Conservation (phyloP, 2,888 invertebrate genomes). For the Lochmaea crataegi region DNA sequence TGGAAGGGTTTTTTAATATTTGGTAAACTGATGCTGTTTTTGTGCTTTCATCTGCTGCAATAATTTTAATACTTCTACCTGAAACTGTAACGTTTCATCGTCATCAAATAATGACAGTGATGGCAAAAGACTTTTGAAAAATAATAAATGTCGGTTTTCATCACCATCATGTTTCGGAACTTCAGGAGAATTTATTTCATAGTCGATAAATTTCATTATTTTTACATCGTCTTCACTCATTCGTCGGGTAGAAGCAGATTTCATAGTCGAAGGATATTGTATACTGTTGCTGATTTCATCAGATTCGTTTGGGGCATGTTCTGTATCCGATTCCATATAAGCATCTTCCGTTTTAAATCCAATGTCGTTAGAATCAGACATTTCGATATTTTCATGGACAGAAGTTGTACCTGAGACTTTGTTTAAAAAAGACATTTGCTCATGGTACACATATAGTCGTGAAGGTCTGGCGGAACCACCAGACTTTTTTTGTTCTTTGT, state of each 20-base stretch:
- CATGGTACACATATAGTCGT: slow-evolving; percentile 12
- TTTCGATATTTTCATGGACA: slow-evolving; percentile 16
- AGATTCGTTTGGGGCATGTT: too few relatives aligned
- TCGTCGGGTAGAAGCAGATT: too few relatives aligned
- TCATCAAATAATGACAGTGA: slow-evolving; percentile 25
- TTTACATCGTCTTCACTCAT: too few relatives aligned
- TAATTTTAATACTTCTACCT: slow-evolving; percentile 23
- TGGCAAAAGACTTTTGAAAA: slow-evolving; percentile 32
- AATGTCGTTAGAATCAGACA: neutral
- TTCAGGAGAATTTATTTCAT: too few relatives aligned
- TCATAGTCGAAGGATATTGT: too few relatives aligned
- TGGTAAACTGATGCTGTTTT: too few relatives aligned
- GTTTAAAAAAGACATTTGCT: slow-evolving; percentile 30
- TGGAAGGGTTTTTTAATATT: too few relatives aligned
- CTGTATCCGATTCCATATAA: too few relatives aligned
- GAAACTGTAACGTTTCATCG: slow-evolving; percentile 34
- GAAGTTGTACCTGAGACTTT: slow-evolving; percentile 18
- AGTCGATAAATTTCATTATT: too few relatives aligned
- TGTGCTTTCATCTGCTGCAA: slow-evolving; percentile 16
- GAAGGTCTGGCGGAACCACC: neutral
- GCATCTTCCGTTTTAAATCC: too few relatives aligned
- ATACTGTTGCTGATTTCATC: too few relatives aligned
- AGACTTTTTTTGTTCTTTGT: slow-evolving; percentile 9
- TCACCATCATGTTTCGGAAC: neutral
- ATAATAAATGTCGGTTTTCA: slow-evolving; percentile 24